Percentiles rank a stretch among this genome's conserved stretches.
phyloP scores from a whole-genome alignment of 23 tunicate genomes.

The Ascidia mentula region DNA sequence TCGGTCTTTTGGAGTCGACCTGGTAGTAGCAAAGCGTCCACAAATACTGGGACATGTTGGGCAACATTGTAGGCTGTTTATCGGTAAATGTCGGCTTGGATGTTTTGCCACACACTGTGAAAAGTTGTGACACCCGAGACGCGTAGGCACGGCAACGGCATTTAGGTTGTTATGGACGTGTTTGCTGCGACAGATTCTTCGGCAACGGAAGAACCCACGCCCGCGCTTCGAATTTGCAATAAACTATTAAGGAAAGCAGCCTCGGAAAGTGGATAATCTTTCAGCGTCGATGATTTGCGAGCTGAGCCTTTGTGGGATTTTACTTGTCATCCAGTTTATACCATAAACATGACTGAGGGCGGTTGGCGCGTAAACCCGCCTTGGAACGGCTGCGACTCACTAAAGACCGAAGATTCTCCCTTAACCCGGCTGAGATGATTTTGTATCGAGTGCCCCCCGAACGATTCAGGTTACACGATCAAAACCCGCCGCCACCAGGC shows the following conservation, averaged over 20 bases:
- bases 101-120: not conserved
- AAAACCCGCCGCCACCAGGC: slow-evolving; percentile 14
- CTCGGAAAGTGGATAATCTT: slow-evolving; percentile 36
- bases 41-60: slow-evolving; percentile 54
- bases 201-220: not conserved
- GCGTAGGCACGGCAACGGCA: not conserved
- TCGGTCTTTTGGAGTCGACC: not conserved
- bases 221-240: not conserved
- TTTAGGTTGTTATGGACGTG: not conserved
- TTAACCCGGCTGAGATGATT: not conserved
- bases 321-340: slow-evolving; percentile 38
- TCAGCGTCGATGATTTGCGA: slow-evolving; percentile 13
- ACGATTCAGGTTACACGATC: slow-evolving; percentile 30
- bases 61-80: slow-evolving; percentile 29
- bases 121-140: not conserved
- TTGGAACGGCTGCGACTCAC: not conserved
- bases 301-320: slow-evolving; percentile 31
- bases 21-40: slow-evolving; percentile 7
- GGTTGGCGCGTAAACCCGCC: not conserved
- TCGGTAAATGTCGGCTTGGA: slow-evolving; percentile 33
- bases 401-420: not conserved
- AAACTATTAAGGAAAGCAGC: not conserved
- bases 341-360: slow-evolving; percentile 24
- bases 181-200: not conserved
- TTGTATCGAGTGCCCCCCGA: slow-evolving; percentile 43